Percentiles rank a stretch among this genome's conserved stretches.
These are phyloP conservation scores for Mellivora capensis DNA, from an alignment of 2,113 vertebrate species.

Conservation along the genomic window DNA sequence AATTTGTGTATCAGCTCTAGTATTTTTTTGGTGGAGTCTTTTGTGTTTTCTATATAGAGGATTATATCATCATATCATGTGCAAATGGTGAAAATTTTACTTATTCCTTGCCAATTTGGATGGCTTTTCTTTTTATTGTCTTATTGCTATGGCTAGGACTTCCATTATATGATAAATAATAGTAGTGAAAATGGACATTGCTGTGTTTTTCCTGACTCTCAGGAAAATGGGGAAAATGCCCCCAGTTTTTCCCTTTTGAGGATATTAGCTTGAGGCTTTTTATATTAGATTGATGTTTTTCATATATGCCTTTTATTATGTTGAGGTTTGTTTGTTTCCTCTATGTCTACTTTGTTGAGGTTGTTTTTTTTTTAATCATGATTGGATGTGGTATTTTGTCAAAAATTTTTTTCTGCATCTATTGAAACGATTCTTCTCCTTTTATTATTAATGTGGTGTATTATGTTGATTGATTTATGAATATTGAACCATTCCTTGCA, in stretches of 20 bases:
- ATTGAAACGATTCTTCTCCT: background rate
- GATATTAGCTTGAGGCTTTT: background rate
- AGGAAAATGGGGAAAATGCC: background rate
- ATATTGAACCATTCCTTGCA: background rate
- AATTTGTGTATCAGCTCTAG: background rate
- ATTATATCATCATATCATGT: background rate
- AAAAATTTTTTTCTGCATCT: background rate
- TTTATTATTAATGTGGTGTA: background rate
- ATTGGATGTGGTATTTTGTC: background rate
- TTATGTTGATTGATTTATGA: background rate
- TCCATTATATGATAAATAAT: background rate
- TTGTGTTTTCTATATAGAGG: background rate
- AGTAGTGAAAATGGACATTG: background rate
- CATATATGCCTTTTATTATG: background rate
- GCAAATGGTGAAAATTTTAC: background rate
- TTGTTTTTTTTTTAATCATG: background rate
- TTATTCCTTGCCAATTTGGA: background rate
- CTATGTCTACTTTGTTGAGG: background rate
- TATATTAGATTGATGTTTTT: too few relatives aligned
- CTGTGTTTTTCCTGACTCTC: background rate
- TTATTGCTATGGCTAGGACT: background rate
- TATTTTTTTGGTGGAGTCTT: background rate
- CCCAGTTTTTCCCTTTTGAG: background rate
- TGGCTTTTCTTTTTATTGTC: background rate
- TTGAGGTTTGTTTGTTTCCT: background rate